These are phyloP conservation scores for Ictidomys tridecemlineatus DNA, from an alignment of 2,113 vertebrate genomes.

Conservation along the genomic window DNA sequence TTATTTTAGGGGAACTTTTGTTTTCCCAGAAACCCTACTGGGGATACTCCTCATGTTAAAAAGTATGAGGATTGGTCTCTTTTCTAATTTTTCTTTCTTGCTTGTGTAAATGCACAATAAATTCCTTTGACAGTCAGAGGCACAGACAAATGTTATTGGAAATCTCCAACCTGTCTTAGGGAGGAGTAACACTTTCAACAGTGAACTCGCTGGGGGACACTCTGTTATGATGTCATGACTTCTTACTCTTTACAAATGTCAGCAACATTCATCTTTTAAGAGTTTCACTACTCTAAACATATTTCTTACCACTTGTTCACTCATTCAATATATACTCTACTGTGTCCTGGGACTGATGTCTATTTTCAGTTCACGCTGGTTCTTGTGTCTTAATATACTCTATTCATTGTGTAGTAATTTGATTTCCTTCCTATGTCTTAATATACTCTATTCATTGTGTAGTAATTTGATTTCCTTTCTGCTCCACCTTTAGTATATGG, in stretches of 20 bases:
- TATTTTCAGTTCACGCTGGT: constrained; percentile 38
- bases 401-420: constrained; percentile 28
- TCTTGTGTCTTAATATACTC: constrained; percentile 46
- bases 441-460: not conserved
- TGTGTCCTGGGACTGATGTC: constrained; percentile 51
- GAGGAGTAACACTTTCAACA: constrained; percentile 62
- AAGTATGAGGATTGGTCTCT: constrained; percentile 62
- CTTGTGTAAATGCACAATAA: constrained; percentile 78
- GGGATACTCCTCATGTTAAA: constrained; percentile 70
- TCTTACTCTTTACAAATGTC: constrained; percentile 83
- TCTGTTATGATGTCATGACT: constrained; percentile 83
- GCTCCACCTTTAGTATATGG: not conserved
- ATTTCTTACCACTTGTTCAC: constrained; percentile 68
- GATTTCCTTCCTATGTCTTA: constrained; percentile 50
- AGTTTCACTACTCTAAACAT: constrained; percentile 60
- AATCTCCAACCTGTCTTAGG: constrained; percentile 59
- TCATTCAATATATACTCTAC: constrained; percentile 46
- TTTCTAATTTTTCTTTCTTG: constrained; percentile 80
- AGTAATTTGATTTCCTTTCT: constrained; percentile 34
- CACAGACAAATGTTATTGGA: constrained; percentile 73
- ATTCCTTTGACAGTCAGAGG: constrained; percentile 77
- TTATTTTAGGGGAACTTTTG: constrained; percentile 77
- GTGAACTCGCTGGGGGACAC: constrained; percentile 64
- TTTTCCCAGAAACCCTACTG: constrained; percentile 66
- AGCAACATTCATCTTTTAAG: constrained; percentile 78